These are phyloP conservation scores for Drosophila murphyi DNA, from an alignment of 1,140 invertebrate species.

Conservation along the genomic window DNA sequence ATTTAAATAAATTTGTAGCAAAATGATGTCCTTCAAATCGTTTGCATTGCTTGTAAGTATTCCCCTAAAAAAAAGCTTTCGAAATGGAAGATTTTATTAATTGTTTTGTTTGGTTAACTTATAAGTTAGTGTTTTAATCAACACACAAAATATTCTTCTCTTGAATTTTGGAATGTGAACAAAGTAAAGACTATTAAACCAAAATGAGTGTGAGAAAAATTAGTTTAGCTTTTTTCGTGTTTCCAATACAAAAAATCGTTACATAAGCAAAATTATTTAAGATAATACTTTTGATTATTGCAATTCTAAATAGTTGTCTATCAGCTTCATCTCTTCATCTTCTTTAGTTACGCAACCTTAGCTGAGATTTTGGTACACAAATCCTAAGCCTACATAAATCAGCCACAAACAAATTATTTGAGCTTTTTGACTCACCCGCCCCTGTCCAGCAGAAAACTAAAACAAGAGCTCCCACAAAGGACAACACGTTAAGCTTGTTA, in stretches of 20 bases:
- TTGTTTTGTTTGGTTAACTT: too few species aligned
- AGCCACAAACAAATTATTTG: constrained; percentile 67
- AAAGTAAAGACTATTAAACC: too few species aligned
- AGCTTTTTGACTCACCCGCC: constrained; percentile 36
- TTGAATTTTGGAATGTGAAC: too few species aligned
- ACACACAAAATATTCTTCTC: too few species aligned
- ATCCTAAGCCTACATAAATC: constrained; percentile 70
- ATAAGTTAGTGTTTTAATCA: too few species aligned
- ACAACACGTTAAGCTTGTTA: constrained; percentile 73
- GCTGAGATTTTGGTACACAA: constrained; percentile 23
- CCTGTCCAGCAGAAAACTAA: background rate
- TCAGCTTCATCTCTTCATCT: background rate
- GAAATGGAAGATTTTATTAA: background rate
- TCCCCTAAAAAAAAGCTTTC: background rate
- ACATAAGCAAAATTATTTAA: background rate
- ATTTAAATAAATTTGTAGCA: constrained; percentile 41
- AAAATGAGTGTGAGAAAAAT: too few species aligned
- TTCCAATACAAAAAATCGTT: too few species aligned
- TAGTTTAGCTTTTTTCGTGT: too few species aligned
- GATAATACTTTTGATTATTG: background rate
- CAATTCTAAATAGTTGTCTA: background rate
- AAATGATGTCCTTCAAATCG: constrained; percentile 76
- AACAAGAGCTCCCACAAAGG: constrained; percentile 46
- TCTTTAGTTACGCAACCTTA: background rate
- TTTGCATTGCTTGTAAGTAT: constrained; percentile 78